Percentiles rank a stretch among this genome's conserved stretches.
These are phyloP conservation scores for Acropora yongei DNA, from an alignment of 64 coral and sea anemone genomes.

Conservation along the genomic window DNA sequence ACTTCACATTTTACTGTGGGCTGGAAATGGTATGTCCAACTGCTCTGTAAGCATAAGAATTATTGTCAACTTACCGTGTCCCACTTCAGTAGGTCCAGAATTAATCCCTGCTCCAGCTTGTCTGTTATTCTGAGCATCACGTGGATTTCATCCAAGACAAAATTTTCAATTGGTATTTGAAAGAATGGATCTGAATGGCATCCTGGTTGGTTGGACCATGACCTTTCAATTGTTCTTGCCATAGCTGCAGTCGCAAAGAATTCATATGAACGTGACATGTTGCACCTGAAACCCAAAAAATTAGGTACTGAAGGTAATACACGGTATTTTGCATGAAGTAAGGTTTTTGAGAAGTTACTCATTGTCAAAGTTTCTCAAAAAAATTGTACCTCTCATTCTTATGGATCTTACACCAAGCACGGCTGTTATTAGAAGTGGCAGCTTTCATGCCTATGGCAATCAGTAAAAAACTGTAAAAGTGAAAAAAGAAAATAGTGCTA, in stretches of 20 bases:
- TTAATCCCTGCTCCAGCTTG: slow-evolving; percentile 47
- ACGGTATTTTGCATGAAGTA: background rate
- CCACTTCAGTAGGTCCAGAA: slow-evolving; percentile 56
- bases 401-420: slow-evolving; percentile 63
- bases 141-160: slow-evolving; percentile 53
- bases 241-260: slow-evolving; percentile 2
- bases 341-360: background rate
- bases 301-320: background rate
- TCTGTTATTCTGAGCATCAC: slow-evolving; percentile 57
- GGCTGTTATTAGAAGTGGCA: slow-evolving; percentile 48
- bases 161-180: slow-evolving; percentile 34
- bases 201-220: slow-evolving; percentile 46
- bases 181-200: slow-evolving; percentile 50
- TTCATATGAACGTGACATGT: slow-evolving; percentile 37
- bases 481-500: slow-evolving; percentile 10
- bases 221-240: slow-evolving; percentile 5
- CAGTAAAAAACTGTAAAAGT: slow-evolving; percentile 56
- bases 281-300: slow-evolving; percentile 30
- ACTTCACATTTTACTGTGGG: background rate
- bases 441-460: slow-evolving; percentile 68
- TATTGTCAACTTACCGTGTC: slow-evolving; percentile 27
- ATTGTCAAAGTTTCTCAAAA: background rate
- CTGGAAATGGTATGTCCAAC: background rate
- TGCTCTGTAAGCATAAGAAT: background rate
- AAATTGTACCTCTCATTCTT: slow-evolving; percentile 56